Evolutionary conservation across 2,888 invertebrate species (phyloP), one percentile per base, ranked within the genome.

Genomic region (Hypercompe scribonia): DNA sequence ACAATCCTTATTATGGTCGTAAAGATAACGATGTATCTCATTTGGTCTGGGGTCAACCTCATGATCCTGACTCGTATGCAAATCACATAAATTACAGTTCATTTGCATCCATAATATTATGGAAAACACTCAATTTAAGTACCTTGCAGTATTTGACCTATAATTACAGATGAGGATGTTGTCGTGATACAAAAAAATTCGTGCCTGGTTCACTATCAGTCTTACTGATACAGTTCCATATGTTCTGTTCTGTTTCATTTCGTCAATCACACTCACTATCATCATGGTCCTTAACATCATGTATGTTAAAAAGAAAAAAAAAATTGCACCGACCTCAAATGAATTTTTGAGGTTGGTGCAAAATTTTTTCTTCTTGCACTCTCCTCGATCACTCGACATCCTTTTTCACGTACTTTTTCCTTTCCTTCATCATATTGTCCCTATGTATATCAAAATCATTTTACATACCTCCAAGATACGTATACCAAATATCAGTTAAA

Each of bases 11-110:
- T 75, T 39, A 73, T 46, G 76, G 75, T 81, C 77, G 65, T 68
- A 71, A 77, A 50, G 70, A 78, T 65, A 74, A 76, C 76, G 76
- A 80, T 66, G 80, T 54, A 77, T 73, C 77, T 80, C 66, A 67
- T 63, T 73, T 58, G 58, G 67, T 63, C 73, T 67, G 70, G 72
- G 76, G 31, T 46, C 75, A 80, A 72, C 68, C 34, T 66, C 46
- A 31, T 64, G 83, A 84, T 84, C 87, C 79, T 77, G 50, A 67
- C 79, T 80, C 81, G 78, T 84, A 86, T 84, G 85, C 85, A 82
- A 87, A 87, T 83, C 36, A 73, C 67, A 82, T 73, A 69, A 75
- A 77, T 83, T 79, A 76, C 71, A 67, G 31, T 68, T 79, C 79
- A 80, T 81, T 81, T 81, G 76, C 77, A 76, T 68, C 72, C 75